phyloP scores from a whole-genome alignment of 1,140 invertebrate genomes.

The Pseudoatta argentina region DNA sequence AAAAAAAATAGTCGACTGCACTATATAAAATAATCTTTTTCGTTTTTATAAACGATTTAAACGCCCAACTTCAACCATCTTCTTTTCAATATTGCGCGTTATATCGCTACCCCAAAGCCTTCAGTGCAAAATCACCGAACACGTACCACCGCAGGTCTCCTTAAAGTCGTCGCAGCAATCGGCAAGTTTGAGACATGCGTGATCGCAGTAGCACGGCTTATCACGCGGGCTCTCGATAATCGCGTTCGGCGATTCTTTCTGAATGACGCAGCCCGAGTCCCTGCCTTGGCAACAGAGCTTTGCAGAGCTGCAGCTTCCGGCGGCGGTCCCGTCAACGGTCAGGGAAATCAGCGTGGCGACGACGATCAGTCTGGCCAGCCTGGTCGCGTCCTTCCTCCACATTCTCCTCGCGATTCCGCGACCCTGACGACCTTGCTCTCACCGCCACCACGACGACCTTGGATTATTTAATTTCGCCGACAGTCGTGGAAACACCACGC shows the following conservation, averaged over 20 bases:
- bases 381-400: slow-evolving; percentile 49
- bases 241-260: slow-evolving; percentile 93
- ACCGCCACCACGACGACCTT: slow-evolving; percentile 33
- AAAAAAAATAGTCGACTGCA: neutral
- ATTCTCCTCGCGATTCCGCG: slow-evolving; percentile 55
- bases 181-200: slow-evolving; percentile 94
- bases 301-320: slow-evolving; percentile 90
- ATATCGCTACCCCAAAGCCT: neutral
- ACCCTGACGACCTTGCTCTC: slow-evolving; percentile 54
- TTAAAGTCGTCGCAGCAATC: slow-evolving; percentile 95
- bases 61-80: neutral
- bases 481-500: slow-evolving; percentile 4
- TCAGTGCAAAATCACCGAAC: neutral
- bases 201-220: slow-evolving; percentile 95
- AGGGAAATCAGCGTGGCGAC: slow-evolving; percentile 30
- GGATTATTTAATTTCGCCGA: neutral
- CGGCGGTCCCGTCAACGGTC: slow-evolving; percentile 44
- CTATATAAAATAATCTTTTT: neutral
- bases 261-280: slow-evolving; percentile 95
- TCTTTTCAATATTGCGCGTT: neutral
- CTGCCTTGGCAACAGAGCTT: slow-evolving; percentile 93
- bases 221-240: slow-evolving; percentile 93
- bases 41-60: too few relatives aligned
- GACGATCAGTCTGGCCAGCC: slow-evolving; percentile 34
- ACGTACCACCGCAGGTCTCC: slow-evolving; percentile 93